These are phyloP conservation scores for Anagrus nilaparvatae DNA, from an alignment of 1,140 invertebrate species.

Conservation along the genomic window DNA sequence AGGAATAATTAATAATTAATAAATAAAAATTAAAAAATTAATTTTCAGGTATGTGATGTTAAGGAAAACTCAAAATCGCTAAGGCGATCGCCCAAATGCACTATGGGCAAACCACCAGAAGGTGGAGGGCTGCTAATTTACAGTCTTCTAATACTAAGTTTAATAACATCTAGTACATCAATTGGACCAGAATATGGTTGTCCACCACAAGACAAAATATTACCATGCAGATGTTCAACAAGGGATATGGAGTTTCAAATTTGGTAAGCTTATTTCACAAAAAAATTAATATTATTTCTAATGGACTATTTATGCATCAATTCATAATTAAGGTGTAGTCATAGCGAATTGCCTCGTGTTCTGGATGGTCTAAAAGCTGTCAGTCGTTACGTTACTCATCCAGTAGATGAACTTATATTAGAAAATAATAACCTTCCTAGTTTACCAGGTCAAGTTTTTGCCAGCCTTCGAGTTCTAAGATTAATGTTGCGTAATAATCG, in stretches of 20 bases:
- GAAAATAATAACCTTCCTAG: constrained; percentile 78
- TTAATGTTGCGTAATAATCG: constrained; percentile 75
- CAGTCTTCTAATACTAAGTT: constrained; percentile 22
- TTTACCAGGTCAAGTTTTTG: constrained; percentile 66
- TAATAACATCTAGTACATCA: constrained; percentile 19
- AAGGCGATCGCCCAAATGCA: constrained; percentile 29
- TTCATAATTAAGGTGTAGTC: constrained; percentile 61
- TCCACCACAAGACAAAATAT: constrained; percentile 51
- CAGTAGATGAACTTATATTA: constrained; percentile 74
- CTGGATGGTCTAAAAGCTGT: constrained; percentile 61
- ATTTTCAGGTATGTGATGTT: too few species aligned
- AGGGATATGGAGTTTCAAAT: constrained; percentile 56
- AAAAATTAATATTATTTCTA: too few species aligned
- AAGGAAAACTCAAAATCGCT: constrained; percentile 10
- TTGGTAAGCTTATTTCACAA: constrained; percentile 44
- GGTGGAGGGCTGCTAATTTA: constrained; percentile 27
- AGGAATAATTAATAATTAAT: too few species aligned
- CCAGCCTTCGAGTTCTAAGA: constrained; percentile 60
- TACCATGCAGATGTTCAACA: constrained; percentile 57
- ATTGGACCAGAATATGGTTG: constrained; percentile 41
- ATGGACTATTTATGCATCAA: background rate
- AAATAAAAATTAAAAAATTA: too few species aligned
- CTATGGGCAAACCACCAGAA: constrained; percentile 35
- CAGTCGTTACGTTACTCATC: constrained; percentile 53
- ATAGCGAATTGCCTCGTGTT: constrained; percentile 68